A percentile compares a stretch with the other conserved stretches of the same genome.
Conservation (phyloP, 2,797 vertebrate species). For the Ctenopoma kingsleyae region DNA sequence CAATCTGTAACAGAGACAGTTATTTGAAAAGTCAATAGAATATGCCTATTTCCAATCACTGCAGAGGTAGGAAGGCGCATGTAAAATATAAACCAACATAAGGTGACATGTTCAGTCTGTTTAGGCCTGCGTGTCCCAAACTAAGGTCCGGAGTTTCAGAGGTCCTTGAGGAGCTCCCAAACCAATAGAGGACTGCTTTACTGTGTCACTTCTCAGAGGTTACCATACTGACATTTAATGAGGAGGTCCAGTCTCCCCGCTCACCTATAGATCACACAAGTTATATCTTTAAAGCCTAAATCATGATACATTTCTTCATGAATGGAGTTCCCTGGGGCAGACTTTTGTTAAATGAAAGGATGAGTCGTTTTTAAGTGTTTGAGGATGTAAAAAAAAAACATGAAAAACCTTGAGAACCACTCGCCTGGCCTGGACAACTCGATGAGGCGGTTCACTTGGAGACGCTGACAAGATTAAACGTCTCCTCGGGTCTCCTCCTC, state of each 20-base stretch:
- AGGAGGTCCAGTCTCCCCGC: slow-evolving; percentile 44
- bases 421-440: slow-evolving; percentile 44
- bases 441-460: slow-evolving; percentile 59
- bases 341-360: slow-evolving; percentile 4
- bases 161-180: slow-evolving; percentile 58
- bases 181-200: slow-evolving; percentile 52
- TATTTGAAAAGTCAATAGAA: slow-evolving; percentile 68
- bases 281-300: slow-evolving; percentile 18
- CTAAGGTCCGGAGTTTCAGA: slow-evolving; percentile 38
- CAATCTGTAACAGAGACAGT: slow-evolving; percentile 74
- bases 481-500: slow-evolving; percentile 56
- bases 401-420: slow-evolving; percentile 1
- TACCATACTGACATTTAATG: slow-evolving; percentile 42
- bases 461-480: slow-evolving; percentile 43
- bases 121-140: slow-evolving; percentile 40
- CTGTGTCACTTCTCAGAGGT: slow-evolving; percentile 46
- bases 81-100: slow-evolving; percentile 72
- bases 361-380: slow-evolving; percentile 19
- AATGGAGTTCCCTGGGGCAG: slow-evolving; percentile 2
- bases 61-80: slow-evolving; percentile 82
- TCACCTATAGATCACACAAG: slow-evolving; percentile 25
- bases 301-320: slow-evolving; percentile 10
- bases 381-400: slow-evolving; percentile 17
- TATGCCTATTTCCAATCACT: slow-evolving; percentile 76
- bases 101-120: slow-evolving; percentile 66